Evolutionary conservation across 2,113 vertebrate species (phyloP).

Genomic region (Calyptomena viridis): DNA sequence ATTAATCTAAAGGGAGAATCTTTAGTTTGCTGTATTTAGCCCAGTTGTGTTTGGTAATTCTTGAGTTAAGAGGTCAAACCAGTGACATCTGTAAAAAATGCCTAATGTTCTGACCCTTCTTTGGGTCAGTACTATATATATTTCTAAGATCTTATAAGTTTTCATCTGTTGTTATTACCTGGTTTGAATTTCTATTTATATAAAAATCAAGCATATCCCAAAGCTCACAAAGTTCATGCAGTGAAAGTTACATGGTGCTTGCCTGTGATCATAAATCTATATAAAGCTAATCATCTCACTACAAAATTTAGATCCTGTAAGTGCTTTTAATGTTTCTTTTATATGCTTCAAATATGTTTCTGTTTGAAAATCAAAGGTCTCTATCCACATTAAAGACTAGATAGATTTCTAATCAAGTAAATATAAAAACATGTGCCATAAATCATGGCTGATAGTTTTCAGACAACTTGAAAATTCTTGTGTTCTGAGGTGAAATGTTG

Average conservation of each 20-base stretch:
- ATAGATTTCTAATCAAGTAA: background rate
- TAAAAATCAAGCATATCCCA: background rate
- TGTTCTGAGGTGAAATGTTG: background rate
- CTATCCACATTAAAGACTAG: background rate
- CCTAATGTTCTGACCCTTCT: background rate
- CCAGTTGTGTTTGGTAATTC: background rate
- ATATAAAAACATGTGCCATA: background rate
- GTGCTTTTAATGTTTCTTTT: background rate
- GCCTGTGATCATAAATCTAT: background rate
- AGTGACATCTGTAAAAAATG: background rate
- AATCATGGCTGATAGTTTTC: background rate
- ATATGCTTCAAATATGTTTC: background rate
- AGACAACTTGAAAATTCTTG: background rate
- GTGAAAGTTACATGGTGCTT: background rate
- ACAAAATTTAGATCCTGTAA: background rate
- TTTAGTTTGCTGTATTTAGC: background rate
- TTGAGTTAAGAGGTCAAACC: background rate
- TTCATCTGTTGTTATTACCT: background rate
- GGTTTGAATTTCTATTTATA: background rate
- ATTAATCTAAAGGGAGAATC: background rate
- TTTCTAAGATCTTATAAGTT: background rate
- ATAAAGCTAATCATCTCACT: background rate
- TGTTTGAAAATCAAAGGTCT: constrained; percentile 33
- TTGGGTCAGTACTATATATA: background rate
- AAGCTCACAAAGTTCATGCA: background rate